Base-by-base conservation (phyloP, 2,888 invertebrate species). In the Drosophila parthenogenetica region DNA sequence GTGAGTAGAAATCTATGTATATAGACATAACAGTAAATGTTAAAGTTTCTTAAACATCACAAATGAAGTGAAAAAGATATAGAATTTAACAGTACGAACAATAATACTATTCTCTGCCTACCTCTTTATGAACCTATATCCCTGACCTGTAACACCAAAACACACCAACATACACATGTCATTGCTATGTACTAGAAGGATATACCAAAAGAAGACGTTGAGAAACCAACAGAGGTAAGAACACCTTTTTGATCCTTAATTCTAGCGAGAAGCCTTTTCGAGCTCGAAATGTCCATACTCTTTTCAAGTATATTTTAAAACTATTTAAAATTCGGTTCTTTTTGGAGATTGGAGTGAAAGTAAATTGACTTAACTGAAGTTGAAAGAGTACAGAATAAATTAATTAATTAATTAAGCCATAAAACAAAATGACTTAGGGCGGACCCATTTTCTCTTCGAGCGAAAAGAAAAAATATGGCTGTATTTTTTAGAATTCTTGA, bases 1-100 rank as follows among this genome's bases (percentile, higher is more conserved):
- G 92, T 92, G 77, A 69, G 61, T 14, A 8, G 32, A 22, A 8
- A 29, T 29, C 19, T 19, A 8, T 29, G 29, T 29, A 29, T 29
- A 29, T 29, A 29, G 5, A 8, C 8, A 29, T 14, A 39, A n/a
- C 14, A 14, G 39, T 39, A 39, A 11, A 5, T 25, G 10, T 16
- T 22, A 22, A 42, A 13, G 14, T 53, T 4, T 5, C 4, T 3
- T 13, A 40, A 29, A 22, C 11, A 22, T 14, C 37, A 22, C n/a
- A n/a, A n/a, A n/a, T n/a, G 2, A 39, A 8, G 29, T 29, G 29
- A 29, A 2, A 29, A 29, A 29, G 7, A 10, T 8, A 35, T 11
- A 43, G 3, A 32, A 14, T 19, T 54, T n/a, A n/a, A 19, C 5
- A 35, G 35, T 32, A 14, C 19, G 35, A n/a, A 35, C 13, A 19